phyloP scores from a whole-genome alignment of 2,888 invertebrate genomes.

The Mythimna pallens region DNA sequence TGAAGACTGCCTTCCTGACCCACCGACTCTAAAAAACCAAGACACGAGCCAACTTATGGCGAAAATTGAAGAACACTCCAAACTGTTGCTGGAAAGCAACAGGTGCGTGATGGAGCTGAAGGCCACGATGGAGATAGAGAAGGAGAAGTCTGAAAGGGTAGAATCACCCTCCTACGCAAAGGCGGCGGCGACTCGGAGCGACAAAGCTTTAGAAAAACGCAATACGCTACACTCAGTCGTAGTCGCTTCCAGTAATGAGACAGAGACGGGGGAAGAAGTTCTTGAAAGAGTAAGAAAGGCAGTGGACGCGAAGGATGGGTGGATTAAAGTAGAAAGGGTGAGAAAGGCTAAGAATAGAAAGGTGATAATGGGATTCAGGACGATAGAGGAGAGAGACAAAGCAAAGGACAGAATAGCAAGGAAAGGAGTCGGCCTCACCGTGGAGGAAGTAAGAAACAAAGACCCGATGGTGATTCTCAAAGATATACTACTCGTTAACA shows the following conservation, averaged over 20 bases:
- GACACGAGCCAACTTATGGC: too few relatives aligned
- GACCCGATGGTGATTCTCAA: background rate
- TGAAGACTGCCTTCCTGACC: too few relatives aligned
- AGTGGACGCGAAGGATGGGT: background rate
- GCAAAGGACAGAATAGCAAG: background rate
- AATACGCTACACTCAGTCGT: background rate
- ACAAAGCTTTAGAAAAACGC: background rate
- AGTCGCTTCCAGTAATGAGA: background rate
- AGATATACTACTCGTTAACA: background rate
- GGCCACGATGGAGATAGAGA: too few relatives aligned
- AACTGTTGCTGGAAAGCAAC: too few relatives aligned
- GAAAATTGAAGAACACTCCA: too few relatives aligned
- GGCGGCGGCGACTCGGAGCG: background rate
- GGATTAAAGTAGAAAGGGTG: slow-evolving; percentile 2
- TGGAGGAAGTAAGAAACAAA: slow-evolving; percentile 5
- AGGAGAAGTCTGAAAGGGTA: too few relatives aligned
- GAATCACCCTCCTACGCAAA: background rate
- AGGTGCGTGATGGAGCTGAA: too few relatives aligned
- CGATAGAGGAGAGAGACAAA: background rate
- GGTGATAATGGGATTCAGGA: background rate
- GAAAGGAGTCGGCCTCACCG: background rate
- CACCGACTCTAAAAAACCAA: too few relatives aligned
- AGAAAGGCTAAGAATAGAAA: background rate
- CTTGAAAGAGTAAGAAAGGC: background rate
- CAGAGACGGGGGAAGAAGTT: background rate